Evolutionary conservation across 2,888 invertebrate genomes (phyloP).

Genomic region (Megamerina dolium): DNA sequence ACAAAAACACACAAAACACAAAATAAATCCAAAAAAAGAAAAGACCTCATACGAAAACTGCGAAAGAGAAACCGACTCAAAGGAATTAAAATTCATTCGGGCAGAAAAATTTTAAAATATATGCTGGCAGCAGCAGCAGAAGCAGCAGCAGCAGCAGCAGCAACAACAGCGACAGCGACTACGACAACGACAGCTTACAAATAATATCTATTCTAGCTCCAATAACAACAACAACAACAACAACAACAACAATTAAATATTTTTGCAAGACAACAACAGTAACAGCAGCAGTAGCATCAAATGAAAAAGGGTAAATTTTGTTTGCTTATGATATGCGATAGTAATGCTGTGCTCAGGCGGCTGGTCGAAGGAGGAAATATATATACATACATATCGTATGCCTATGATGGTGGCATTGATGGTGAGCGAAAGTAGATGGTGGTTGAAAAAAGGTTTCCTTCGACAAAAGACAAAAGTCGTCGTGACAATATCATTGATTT

Average conservation of each 20-base stretch:
- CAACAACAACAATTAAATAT: too few relatives aligned
- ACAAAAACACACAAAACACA: too few relatives aligned
- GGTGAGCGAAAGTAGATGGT: too few relatives aligned
- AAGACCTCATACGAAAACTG: not conserved
- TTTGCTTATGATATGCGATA: not conserved
- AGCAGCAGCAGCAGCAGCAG: not conserved
- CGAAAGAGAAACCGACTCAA: slow-evolving; percentile 32
- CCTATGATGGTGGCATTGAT: too few relatives aligned
- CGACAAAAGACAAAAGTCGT: slow-evolving; percentile 23
- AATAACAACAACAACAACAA: too few relatives aligned
- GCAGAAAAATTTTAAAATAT: slow-evolving; percentile 48
- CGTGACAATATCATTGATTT: slow-evolving; percentile 36
- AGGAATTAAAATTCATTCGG: slow-evolving; percentile 49
- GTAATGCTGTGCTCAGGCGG: too few relatives aligned
- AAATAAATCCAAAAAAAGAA: not conserved
- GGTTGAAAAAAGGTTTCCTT: slow-evolving; percentile 20
- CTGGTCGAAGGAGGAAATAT: too few relatives aligned
- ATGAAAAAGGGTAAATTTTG: slow-evolving; percentile 19
- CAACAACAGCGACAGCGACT: slow-evolving; percentile 16
- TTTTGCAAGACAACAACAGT: slow-evolving; percentile 2
- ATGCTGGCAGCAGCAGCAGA: slow-evolving; percentile 20
- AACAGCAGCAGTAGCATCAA: not conserved
- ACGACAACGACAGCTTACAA: too few relatives aligned
- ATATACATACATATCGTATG: too few relatives aligned
- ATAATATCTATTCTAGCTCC: too few relatives aligned